Evolutionary conservation across 2,888 invertebrate species (phyloP).

Genomic region (Neocrepidodera transversa): DNA sequence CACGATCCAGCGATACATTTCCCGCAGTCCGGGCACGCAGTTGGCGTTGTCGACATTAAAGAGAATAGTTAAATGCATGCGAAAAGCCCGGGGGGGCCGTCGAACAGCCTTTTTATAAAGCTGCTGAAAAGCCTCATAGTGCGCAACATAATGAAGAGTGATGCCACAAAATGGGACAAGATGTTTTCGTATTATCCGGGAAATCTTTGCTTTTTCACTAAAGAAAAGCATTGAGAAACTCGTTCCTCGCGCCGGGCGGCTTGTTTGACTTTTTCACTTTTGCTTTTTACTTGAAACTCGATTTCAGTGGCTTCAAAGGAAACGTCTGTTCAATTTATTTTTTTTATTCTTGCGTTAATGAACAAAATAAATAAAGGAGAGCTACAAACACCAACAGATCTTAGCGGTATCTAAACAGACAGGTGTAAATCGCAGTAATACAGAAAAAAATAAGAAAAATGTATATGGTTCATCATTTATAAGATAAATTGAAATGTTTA

Average conservation of each 20-base stretch:
- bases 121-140: slow-evolving; percentile 43
- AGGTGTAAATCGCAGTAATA: too few relatives aligned
- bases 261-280: slow-evolving; percentile 37
- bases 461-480: too few relatives aligned
- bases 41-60: slow-evolving; percentile 42
- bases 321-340: slow-evolving; percentile 20
- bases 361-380: slow-evolving; percentile 10
- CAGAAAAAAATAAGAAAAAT: too few relatives aligned
- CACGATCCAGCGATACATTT: slow-evolving; percentile 27
- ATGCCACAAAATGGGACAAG: slow-evolving; percentile 48
- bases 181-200: slow-evolving; percentile 43
- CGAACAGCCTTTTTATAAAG: slow-evolving; percentile 42
- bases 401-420: background rate
- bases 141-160: slow-evolving; percentile 49
- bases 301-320: slow-evolving; percentile 34
- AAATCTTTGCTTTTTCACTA: slow-evolving; percentile 32
- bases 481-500: too few relatives aligned
- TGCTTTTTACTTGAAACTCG: slow-evolving; percentile 31
- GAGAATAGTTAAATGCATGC: slow-evolving; percentile 47
- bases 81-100: slow-evolving; percentile 38
- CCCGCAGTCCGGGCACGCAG: slow-evolving; percentile 31
- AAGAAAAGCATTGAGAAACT: slow-evolving; percentile 17
- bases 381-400: background rate
- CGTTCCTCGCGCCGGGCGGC: background rate
- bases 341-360: slow-evolving; percentile 23